Evolutionary conservation across 1,140 invertebrate genomes (phyloP).

Genomic region (Arctopsyche grandis): DNA sequence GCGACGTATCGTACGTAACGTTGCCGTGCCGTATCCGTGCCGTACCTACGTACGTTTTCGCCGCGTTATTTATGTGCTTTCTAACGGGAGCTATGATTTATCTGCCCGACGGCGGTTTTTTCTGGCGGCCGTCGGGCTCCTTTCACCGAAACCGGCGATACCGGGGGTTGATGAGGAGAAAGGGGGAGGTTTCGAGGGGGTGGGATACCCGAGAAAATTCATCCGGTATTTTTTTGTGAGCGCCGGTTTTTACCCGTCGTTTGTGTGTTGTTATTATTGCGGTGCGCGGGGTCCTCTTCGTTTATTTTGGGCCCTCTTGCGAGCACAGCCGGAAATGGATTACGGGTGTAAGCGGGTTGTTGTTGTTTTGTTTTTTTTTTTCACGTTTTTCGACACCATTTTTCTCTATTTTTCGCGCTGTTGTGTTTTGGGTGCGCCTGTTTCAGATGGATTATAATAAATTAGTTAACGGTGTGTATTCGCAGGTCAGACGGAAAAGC

Average conservation of each 20-base stretch:
- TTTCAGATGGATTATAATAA: slow-evolving; percentile 31
- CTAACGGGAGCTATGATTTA: slow-evolving; percentile 55
- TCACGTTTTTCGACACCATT: neutral
- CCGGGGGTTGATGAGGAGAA: neutral
- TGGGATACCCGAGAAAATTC: slow-evolving; percentile 36
- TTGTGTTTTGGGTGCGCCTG: slow-evolving; percentile 28
- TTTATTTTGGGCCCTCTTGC: slow-evolving; percentile 42
- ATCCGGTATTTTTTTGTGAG: slow-evolving; percentile 46
- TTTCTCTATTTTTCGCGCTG: slow-evolving; percentile 38
- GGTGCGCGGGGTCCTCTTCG: slow-evolving; percentile 35
- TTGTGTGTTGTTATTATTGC: slow-evolving; percentile 28
- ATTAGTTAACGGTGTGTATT: slow-evolving; percentile 16
- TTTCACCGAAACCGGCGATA: slow-evolving; percentile 41
- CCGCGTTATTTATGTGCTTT: slow-evolving; percentile 52
- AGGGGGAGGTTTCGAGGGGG: neutral
- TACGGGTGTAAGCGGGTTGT: slow-evolving; percentile 50
- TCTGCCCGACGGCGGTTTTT: slow-evolving; percentile 51
- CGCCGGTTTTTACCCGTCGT: slow-evolving; percentile 23
- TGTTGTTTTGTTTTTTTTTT: neutral
- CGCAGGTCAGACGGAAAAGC: neutral
- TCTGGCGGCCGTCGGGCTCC: slow-evolving; percentile 34
- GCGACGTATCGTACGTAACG: too few relatives aligned
- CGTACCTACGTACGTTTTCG: neutral
- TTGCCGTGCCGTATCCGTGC: too few relatives aligned
- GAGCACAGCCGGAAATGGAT: slow-evolving; percentile 50